phyloP scores from a whole-genome alignment of 1,140 invertebrate species.

The Drosophila yakuba region DNA sequence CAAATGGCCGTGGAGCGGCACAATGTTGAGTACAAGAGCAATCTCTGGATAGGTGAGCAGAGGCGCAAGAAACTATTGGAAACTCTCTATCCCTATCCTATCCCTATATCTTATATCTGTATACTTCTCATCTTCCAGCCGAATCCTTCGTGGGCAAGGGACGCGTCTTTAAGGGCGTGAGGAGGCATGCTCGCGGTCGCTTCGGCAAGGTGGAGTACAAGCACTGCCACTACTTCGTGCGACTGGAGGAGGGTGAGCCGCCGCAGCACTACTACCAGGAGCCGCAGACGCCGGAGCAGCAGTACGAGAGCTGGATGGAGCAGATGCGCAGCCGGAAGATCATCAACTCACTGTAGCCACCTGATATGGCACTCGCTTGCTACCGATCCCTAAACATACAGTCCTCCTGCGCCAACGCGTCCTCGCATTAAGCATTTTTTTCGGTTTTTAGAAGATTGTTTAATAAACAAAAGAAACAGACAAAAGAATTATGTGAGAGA shows the following conservation, averaged over 20 bases:
- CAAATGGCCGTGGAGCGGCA: constrained; percentile 94
- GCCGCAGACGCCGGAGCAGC: constrained; percentile 89
- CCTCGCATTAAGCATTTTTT: constrained; percentile 13
- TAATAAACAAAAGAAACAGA: constrained; percentile 37
- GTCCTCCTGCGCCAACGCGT: constrained; percentile 14
- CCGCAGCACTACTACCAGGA: constrained; percentile 92
- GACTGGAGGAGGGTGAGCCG: constrained; percentile 95
- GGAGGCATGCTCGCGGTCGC: constrained; percentile 91
- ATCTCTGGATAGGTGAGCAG: constrained; percentile 96
- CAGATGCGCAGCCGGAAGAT: constrained; percentile 90
- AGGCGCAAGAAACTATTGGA: not conserved
- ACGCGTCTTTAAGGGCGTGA: constrained; percentile 90
- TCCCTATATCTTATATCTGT: no score
- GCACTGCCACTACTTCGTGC: constrained; percentile 94
- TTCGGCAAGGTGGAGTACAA: constrained; percentile 91
- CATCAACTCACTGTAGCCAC: constrained; percentile 87
- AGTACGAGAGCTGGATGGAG: constrained; percentile 90
- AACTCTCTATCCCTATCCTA: not conserved
- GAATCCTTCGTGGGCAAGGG: constrained; percentile 94
- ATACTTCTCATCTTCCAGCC: constrained; percentile 86
- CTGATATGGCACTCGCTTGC: not conserved
- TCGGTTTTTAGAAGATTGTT: constrained; percentile 34
- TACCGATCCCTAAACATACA: constrained; percentile 3
- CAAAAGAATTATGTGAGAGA: not conserved
- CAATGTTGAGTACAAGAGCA: constrained; percentile 97